Conservation (phyloP, 2,888 invertebrate genomes). For the Pyralis farinalis region DNA sequence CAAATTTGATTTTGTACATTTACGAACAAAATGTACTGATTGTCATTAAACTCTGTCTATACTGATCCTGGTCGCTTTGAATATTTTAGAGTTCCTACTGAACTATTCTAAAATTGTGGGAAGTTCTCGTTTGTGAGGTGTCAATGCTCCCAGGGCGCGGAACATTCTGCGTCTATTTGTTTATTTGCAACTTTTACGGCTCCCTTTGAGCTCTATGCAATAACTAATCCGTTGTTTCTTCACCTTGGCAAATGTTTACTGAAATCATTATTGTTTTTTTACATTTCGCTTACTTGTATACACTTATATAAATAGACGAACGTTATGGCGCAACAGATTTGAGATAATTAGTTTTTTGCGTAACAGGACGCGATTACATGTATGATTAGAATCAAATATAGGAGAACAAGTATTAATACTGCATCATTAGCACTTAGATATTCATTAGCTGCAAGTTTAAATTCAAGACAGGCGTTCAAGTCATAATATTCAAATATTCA, state of each 20-base stretch:
- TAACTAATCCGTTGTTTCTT: constrained; percentile 7
- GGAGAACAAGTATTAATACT: too few species aligned
- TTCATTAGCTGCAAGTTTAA: not conserved
- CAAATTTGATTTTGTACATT: too few species aligned
- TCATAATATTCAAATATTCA: constrained; percentile 12
- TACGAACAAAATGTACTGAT: too few species aligned
- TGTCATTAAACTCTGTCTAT: too few species aligned
- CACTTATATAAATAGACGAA: too few species aligned
- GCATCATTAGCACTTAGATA: too few species aligned
- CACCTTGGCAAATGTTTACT: constrained; percentile 18
- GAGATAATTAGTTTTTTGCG: too few species aligned
- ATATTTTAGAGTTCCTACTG: too few species aligned
- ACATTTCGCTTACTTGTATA: constrained; percentile 7
- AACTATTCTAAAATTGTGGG: constrained; percentile 2
- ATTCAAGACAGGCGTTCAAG: constrained; percentile 11
- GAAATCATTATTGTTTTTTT: constrained; percentile 12
- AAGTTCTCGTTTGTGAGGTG: not conserved
- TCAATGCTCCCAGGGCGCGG: constrained; percentile 3
- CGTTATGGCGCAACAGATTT: too few species aligned
- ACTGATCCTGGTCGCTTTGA: too few species aligned
- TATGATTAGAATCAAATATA: too few species aligned
- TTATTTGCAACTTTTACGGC: constrained; percentile 37
- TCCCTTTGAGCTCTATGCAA: constrained; percentile 27
- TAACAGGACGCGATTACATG: too few species aligned
- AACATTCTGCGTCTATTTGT: constrained; percentile 22